Conservation (phyloP, 2,113 vertebrate species). For the Typhlomys cinereus region DNA sequence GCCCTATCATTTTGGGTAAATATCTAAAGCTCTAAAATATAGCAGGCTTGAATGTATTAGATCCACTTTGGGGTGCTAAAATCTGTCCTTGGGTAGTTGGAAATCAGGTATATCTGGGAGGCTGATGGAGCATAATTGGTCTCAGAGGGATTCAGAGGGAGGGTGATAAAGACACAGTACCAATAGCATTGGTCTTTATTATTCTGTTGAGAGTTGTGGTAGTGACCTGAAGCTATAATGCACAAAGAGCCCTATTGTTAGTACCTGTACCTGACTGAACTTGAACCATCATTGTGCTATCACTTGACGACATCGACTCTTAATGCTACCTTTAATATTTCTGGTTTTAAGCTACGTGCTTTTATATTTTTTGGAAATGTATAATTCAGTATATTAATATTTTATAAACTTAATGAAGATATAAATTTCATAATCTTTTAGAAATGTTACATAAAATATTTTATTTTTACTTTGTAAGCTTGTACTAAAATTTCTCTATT, state of each 20-base stretch:
- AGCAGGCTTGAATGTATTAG: constrained; percentile 39
- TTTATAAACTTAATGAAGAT: not conserved
- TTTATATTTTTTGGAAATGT: constrained; percentile 23
- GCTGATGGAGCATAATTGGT: constrained; percentile 55
- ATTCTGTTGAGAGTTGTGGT: constrained; percentile 30
- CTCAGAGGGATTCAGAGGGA: constrained; percentile 66
- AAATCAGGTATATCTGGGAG: constrained; percentile 52
- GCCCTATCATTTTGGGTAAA: constrained; percentile 41
- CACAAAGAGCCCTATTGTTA: constrained; percentile 33
- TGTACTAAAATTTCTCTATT: constrained; percentile 27
- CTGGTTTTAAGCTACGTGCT: not conserved
- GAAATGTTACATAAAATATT: not conserved
- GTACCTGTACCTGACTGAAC: constrained; percentile 5
- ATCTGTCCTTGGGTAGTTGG: constrained; percentile 52
- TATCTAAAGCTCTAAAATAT: constrained; percentile 31
- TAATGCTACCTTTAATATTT: not conserved
- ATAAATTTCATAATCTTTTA: constrained; percentile 29
- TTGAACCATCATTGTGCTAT: constrained; percentile 19
- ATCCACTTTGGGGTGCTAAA: constrained; percentile 57
- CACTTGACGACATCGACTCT: constrained; percentile 12
- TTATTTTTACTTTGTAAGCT: constrained; percentile 1
- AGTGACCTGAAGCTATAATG: constrained; percentile 40
- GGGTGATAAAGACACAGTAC: constrained; percentile 36
- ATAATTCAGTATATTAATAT: not conserved
- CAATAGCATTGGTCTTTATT: constrained; percentile 29